Conservation (phyloP, 2,113 vertebrate species). For the Orientallactaga bullata region DNA sequence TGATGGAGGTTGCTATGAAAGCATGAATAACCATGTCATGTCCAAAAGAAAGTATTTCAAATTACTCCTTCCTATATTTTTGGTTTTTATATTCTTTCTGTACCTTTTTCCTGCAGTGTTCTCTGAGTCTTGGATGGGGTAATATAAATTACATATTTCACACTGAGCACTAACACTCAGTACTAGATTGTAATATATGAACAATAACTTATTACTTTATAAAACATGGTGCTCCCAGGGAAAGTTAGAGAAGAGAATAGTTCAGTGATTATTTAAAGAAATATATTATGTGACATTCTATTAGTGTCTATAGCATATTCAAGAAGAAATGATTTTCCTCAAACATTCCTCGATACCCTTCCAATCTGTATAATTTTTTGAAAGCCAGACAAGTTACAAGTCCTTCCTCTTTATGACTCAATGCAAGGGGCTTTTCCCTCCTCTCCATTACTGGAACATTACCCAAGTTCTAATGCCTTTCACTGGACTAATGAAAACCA, state of each 20-base stretch:
- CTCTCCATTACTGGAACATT: background rate
- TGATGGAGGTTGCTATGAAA: too few species aligned
- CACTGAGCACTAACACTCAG: background rate
- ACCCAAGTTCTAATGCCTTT: background rate
- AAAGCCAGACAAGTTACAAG: background rate
- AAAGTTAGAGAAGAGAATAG: background rate
- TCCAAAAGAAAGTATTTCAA: too few species aligned
- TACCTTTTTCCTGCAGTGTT: too few species aligned
- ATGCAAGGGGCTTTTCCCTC: background rate
- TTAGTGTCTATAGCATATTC: background rate
- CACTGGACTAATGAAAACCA: background rate
- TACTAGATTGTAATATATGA: background rate
- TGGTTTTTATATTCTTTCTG: too few species aligned
- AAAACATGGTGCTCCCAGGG: background rate
- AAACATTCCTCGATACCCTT: background rate
- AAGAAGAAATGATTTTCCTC: constrained; percentile 2
- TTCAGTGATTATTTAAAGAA: background rate
- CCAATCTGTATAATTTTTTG: background rate
- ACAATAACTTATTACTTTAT: background rate
- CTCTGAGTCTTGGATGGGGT: too few species aligned
- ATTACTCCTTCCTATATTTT: too few species aligned
- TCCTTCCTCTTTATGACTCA: background rate
- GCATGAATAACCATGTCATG: too few species aligned
- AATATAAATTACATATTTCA: background rate
- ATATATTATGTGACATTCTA: background rate